phyloP scores from a whole-genome alignment of 1,140 invertebrate species.

The Cydia strobilella region DNA sequence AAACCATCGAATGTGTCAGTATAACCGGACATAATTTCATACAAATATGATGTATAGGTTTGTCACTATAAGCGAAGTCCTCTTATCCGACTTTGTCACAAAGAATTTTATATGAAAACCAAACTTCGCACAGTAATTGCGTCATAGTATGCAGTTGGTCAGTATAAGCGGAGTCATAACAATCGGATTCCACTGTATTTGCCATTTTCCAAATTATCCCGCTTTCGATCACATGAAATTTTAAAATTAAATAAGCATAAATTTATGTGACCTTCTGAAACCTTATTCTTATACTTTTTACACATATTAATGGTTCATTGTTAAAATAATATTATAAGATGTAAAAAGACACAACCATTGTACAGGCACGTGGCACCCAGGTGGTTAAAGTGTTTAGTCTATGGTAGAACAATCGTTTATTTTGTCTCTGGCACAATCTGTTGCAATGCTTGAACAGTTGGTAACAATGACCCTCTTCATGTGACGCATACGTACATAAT shows the following conservation, averaged over 20 bases:
- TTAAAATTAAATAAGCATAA: background rate
- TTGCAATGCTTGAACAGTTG: slow-evolving; percentile 56
- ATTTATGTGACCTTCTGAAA: background rate
- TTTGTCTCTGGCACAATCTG: slow-evolving; percentile 59
- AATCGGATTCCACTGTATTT: no score
- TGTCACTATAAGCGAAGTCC: no score
- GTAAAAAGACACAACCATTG: background rate
- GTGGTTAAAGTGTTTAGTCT: slow-evolving; percentile 58
- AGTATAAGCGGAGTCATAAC: no score
- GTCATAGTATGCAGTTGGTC: no score
- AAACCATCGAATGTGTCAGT: no score
- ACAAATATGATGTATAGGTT: no score
- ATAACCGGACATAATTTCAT: no score
- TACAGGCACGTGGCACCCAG: slow-evolving; percentile 52
- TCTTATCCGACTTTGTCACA: no score
- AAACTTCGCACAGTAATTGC: no score
- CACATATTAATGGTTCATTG: background rate
- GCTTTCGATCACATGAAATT: no score
- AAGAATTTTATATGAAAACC: no score
- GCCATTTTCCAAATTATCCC: no score
- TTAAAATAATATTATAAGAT: slow-evolving; percentile 2
- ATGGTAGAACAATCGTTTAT: slow-evolving; percentile 64
- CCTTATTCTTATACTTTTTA: background rate
- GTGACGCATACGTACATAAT: slow-evolving; percentile 33
- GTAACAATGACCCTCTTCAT: slow-evolving; percentile 48